These are phyloP conservation scores for Resseliella maxima DNA, from an alignment of 2,888 invertebrate genomes.

Conservation along the genomic window DNA sequence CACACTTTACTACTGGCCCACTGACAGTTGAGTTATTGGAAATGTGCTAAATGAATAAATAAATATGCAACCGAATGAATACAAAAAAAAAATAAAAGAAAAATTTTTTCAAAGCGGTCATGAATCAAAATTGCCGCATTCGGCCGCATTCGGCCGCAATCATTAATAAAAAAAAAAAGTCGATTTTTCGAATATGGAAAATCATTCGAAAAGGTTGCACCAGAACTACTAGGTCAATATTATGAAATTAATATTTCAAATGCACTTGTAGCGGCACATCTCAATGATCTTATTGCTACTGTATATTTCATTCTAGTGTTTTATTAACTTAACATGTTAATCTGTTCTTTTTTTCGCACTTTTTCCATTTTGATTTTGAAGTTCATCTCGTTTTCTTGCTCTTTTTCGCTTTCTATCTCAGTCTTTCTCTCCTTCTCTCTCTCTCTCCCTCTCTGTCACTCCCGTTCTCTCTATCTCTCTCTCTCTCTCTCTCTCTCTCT, in stretches of 20 bases:
- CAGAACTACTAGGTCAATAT: neutral
- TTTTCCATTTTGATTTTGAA: neutral
- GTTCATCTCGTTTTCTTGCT: too few relatives aligned
- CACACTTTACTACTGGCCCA: neutral
- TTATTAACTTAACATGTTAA: conserved; percentile 41
- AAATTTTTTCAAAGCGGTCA: neutral
- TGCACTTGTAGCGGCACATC: conserved; percentile 25
- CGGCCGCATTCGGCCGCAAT: too few relatives aligned
- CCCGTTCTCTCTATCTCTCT: too few relatives aligned
- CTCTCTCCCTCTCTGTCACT: too few relatives aligned
- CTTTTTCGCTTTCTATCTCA: too few relatives aligned
- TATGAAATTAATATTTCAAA: neutral
- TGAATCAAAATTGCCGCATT: neutral
- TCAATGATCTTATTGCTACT: neutral
- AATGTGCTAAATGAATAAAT: conserved; percentile 17
- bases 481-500: too few relatives aligned
- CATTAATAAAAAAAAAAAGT: too few relatives aligned
- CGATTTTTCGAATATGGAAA: too few relatives aligned
- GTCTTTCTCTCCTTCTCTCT: too few relatives aligned
- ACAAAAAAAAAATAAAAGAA: neutral
- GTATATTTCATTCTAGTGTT: neutral
- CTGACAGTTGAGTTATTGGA: conserved; percentile 41
- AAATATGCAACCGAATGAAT: neutral
- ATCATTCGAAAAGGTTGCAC: too few relatives aligned
- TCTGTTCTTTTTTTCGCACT: conserved; percentile 23